Percentiles rank a stretch among this genome's conserved stretches.
phyloP scores from a whole-genome alignment of 2,113 vertebrate genomes.

The Heterotilapia buettikoferi region DNA sequence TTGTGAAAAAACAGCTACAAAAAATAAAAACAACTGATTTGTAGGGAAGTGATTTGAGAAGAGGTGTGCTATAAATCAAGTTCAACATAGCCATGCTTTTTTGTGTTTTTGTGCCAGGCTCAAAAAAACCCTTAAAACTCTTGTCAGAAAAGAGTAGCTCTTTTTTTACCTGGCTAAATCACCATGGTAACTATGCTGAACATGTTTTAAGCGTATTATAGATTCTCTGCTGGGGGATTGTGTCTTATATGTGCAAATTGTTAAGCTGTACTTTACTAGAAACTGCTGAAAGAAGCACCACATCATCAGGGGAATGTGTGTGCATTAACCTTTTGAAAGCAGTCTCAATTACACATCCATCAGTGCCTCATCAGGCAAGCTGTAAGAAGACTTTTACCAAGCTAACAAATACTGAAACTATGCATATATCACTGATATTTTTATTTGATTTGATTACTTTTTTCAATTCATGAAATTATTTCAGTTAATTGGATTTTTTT shows the following conservation, averaged over 20 bases:
- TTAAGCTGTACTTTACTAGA: background rate
- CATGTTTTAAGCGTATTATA: background rate
- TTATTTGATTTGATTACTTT: background rate
- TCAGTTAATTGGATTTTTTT: background rate
- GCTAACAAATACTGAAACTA: background rate
- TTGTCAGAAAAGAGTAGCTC: background rate
- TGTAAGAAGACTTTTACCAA: background rate
- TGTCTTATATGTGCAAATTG: background rate
- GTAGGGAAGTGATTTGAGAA: background rate
- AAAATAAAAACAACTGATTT: background rate
- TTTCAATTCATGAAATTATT: background rate
- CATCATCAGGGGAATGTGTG: background rate
- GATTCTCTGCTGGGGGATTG: background rate
- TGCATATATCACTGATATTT: background rate
- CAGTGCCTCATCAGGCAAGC: background rate
- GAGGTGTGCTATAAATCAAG: background rate
- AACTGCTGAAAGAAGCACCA: rapidly evolving
- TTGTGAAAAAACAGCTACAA: background rate
- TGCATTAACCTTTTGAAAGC: background rate
- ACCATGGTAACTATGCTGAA: background rate
- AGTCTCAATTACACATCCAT: background rate
- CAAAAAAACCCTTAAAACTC: background rate
- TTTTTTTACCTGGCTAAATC: background rate
- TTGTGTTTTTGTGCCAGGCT: background rate
- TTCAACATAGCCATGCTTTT: background rate